Base-by-base conservation (phyloP, 1,140 invertebrate species). In the Spodoptera litura region DNA sequence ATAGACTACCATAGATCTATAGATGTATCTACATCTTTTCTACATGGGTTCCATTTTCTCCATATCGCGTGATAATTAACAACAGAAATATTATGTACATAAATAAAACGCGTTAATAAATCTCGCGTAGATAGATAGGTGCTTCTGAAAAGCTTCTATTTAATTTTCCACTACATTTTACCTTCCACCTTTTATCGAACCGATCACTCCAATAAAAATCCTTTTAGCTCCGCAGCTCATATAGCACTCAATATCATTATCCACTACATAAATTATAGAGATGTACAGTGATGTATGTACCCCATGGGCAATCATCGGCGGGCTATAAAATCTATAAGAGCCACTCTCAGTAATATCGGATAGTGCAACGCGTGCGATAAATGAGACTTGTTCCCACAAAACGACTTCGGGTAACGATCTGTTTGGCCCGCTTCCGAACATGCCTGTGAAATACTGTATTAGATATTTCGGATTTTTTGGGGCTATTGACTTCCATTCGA, bases 291-390 rank as follows among this genome's bases (percentile, higher is more conserved):
- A 83, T 83, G 79, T 77, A 86, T 84, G 77, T 82, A 80, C 66
- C 85, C 83, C 81, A 20, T 31, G 81, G 83, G 79, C 78, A 83
- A 84, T 81, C 80, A 82, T 81, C 72, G 77, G 64, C 52, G 73
- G 53, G 55, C 66, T 80, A 83, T 82, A 79, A 81, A 77, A 74
- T 78, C 56, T 78, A 79, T 77, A 79, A 76, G 55, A 71, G 38
- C 55, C 68, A 52, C 49, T 72, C 55, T 56, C 56, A 61, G 75
- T 76, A 83, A 83, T 80, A 80, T 78, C 38, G 66, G 78, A 74
- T 79, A 79, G 73, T 82, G 81, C 55, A 56, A 79, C 73, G 74
- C 78, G 74, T 79, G 73, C 73, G 74, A 78, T 78, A 80, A 83
- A 83, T 53, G 81, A 83, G 78, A 75, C 73, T 78, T 83, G 70